Evolutionary conservation across 1,140 invertebrate species (phyloP), one percentile per base, ranked within the genome.

Genomic region (Aphis gossypii): DNA sequence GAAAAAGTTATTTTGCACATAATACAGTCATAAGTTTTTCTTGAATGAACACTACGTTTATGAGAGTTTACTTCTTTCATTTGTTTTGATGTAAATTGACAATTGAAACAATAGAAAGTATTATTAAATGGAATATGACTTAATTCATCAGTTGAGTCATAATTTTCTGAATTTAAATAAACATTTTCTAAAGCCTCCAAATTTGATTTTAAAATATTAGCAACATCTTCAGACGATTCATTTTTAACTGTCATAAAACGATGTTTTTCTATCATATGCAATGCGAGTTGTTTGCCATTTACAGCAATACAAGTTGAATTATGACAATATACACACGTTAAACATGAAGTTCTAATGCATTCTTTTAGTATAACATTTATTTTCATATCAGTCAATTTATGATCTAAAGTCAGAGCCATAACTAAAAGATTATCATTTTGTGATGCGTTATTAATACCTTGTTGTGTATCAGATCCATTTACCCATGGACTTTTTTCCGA

Each of bases 1-100:
- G 97, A 97, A 96, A 98, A 98, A 94, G 97, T 97, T 46, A 97
- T 96, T 95, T 98, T 97, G 95, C 97, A 98, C 97, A 98, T 98
- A 93, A 97, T 96, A 95, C 97, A 98, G 68, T 97, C 95, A 76
- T 98, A 96, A 93, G 97, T 97, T 48, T 97, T 96, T 95, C 97
- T 98, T 94, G 97, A 96, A 95, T 98, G 97, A 96, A 97, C 97
- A 95, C 98, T 97, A 90, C 97, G 96, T 95, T 98, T 98, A 95
- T 98, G 97, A 94, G 97, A 96, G 95, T 97, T 98, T 23, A 98
- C 96, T 95, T 98, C 97, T 95, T 98, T 98, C 94, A 98, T 97
- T 56, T 97, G 95, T 9, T 96, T 95, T 84, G 97, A 97, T 94
- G 96, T 96, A 95, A 97, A 97, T 94, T 97, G 96, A 95, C 97